Evolutionary conservation across 2,797 vertebrate genomes (phyloP).

Genomic region (Anomalospiza imberbis): DNA sequence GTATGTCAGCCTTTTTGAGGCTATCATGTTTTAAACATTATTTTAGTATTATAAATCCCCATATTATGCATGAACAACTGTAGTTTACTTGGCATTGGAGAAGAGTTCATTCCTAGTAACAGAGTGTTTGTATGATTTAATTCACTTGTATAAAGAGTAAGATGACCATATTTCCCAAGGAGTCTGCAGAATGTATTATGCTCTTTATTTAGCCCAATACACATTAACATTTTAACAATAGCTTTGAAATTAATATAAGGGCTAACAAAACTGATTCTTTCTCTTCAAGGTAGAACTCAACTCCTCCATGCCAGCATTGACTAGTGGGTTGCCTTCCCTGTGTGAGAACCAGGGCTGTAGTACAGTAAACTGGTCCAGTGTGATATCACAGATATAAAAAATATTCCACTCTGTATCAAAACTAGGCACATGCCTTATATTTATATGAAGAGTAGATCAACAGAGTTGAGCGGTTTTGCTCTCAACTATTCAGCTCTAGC

Average conservation of each 20-base stretch:
- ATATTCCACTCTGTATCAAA: conserved; percentile 84
- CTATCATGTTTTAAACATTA: conserved; percentile 20
- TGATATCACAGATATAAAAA: conserved; percentile 81
- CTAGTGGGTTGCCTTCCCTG: conserved; percentile 52
- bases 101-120: conserved; percentile 29
- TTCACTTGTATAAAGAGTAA: not conserved
- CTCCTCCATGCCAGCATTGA: conserved; percentile 52
- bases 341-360: conserved; percentile 64
- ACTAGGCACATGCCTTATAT: conserved; percentile 80
- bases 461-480: conserved; percentile 63
- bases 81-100: conserved; percentile 57
- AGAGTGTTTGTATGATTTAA: conserved; percentile 1
- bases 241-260: conserved; percentile 48
- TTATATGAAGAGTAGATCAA: conserved; percentile 75
- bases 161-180: conserved; percentile 28
- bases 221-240: conserved; percentile 19
- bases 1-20: conserved; percentile 34
- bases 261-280: not conserved
- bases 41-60: conserved; percentile 13
- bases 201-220: not conserved
- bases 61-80: conserved; percentile 9
- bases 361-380: conserved; percentile 81
- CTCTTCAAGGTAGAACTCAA: conserved; percentile 65
- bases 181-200: not conserved
- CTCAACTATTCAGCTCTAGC: conserved; percentile 64